These are phyloP conservation scores for Mesembrinibis cayennensis DNA, from an alignment of 2,113 vertebrate species.

Conservation along the genomic window DNA sequence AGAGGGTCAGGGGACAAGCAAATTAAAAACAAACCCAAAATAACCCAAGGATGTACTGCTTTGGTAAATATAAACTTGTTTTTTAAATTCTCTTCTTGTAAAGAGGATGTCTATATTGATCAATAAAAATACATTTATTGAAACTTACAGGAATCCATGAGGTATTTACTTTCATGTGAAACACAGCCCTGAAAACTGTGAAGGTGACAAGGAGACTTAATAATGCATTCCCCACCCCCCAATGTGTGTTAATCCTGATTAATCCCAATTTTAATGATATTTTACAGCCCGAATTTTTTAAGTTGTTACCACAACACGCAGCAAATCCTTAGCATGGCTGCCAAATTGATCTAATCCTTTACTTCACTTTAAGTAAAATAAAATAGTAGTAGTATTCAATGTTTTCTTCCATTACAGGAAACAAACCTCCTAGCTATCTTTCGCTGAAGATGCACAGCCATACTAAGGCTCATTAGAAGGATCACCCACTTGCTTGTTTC, in stretches of 20 bases:
- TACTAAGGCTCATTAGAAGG: background rate
- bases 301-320: slow-evolving; percentile 56
- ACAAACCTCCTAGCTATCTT: background rate
- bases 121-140: background rate
- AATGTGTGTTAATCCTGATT: slow-evolving; percentile 57
- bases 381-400: background rate
- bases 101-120: slow-evolving; percentile 4
- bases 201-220: background rate
- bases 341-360: slow-evolving; percentile 30
- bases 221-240: slow-evolving; percentile 57
- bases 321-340: slow-evolving; percentile 9
- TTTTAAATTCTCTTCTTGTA: background rate
- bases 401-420: background rate
- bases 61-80: slow-evolving; percentile 29
- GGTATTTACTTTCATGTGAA: background rate
- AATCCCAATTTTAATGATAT: slow-evolving; percentile 57
- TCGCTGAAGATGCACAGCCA: background rate
- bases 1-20: slow-evolving; percentile 36
- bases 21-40: slow-evolving; percentile 61
- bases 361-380: background rate
- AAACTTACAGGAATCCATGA: background rate
- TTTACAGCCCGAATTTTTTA: slow-evolving; percentile 31
- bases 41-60: slow-evolving; percentile 46
- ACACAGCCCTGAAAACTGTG: background rate
- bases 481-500: background rate